Conservation (phyloP, 2,888 invertebrate species). For the Callimorpha dominula region DNA sequence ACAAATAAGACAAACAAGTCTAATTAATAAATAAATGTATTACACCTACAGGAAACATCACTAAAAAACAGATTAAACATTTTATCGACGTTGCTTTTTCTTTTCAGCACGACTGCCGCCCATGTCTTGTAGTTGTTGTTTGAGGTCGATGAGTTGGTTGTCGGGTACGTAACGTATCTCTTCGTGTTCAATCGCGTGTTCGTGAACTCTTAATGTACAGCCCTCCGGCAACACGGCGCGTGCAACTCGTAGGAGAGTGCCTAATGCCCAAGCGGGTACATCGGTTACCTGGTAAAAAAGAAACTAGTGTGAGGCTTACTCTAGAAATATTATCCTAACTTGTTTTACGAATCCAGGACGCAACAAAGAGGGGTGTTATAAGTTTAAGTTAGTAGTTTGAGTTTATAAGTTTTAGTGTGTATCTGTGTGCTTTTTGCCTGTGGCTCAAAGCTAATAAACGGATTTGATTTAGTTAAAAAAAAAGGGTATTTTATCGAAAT, state of each 20-base stretch:
- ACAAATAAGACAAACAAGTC: background rate
- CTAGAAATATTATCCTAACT: background rate
- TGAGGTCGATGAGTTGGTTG: constrained; percentile 91
- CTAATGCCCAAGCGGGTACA: constrained; percentile 88
- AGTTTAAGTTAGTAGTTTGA: no score
- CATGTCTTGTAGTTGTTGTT: constrained; percentile 91
- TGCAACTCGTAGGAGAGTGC: constrained; percentile 91
- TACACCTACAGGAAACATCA: constrained; percentile 19
- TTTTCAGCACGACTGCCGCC: constrained; percentile 83
- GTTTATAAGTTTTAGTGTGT: no score
- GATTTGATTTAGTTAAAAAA: no score
- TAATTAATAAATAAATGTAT: constrained; percentile 29
- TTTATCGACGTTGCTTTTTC: constrained; percentile 64
- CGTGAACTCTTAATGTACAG: constrained; percentile 89
- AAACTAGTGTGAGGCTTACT: background rate
- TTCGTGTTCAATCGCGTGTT: constrained; percentile 89
- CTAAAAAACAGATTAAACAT: constrained; percentile 10
- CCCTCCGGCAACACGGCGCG: constrained; percentile 93
- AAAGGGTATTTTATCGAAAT: no score
- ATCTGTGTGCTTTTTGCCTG: no score
- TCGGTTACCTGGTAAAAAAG: constrained; percentile 80
- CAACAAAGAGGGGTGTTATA: no score
- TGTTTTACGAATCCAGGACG: background rate
- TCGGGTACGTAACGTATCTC: constrained; percentile 94
- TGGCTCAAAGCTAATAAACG: no score